Evolutionary conservation across 2,113 vertebrate species (phyloP).

Genomic region (Leptocoma aspasia): DNA sequence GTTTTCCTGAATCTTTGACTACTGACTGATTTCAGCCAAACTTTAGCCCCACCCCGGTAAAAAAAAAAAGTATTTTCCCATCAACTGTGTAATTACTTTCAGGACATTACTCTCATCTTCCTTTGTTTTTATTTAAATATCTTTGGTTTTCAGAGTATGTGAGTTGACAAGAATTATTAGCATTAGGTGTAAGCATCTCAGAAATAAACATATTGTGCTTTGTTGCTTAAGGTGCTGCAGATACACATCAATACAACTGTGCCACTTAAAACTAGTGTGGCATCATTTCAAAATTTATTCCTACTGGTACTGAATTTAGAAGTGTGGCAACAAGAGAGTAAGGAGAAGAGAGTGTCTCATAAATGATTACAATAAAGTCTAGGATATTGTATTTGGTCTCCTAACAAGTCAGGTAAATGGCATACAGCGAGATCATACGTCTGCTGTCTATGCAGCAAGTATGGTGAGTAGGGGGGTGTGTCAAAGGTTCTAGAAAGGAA

Average conservation of each 20-base stretch:
- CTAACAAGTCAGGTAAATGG: not conserved
- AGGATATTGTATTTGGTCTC: not conserved
- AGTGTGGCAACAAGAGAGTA: not conserved
- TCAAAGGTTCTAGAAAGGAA: not conserved
- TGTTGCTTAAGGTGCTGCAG: not conserved
- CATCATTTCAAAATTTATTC: not conserved
- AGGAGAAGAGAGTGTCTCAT: not conserved
- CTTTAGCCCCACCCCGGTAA: not conserved
- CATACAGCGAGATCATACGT: fast-evolving
- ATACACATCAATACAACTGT: not conserved
- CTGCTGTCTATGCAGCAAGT: not conserved
- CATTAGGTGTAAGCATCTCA: not conserved
- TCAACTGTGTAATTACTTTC: not conserved
- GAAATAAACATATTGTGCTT: not conserved
- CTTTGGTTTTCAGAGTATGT: not conserved
- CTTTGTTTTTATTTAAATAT: not conserved
- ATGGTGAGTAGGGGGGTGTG: not conserved
- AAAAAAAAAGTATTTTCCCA: not conserved
- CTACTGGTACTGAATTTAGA: not conserved
- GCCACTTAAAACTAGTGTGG: not conserved
- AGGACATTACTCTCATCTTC: not conserved
- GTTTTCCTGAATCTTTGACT: not conserved
- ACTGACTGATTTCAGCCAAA: not conserved
- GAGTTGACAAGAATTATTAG: not conserved
- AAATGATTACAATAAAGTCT: not conserved